phyloP scores from a whole-genome alignment of 2,888 invertebrate genomes.

The Uropetala carovei region DNA sequence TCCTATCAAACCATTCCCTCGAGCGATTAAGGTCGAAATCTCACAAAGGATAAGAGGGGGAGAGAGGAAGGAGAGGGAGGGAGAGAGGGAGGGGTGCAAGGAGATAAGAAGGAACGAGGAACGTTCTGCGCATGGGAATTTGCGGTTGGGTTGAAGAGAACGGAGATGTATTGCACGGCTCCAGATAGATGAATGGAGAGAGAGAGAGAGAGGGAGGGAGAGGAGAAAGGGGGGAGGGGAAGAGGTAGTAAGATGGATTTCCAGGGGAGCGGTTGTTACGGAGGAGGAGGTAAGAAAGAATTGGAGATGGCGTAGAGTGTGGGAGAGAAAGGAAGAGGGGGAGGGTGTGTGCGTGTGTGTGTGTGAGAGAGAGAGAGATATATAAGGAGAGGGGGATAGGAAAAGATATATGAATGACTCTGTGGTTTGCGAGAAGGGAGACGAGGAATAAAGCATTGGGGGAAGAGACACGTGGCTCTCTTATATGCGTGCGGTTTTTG shows the following conservation, averaged over 20 bases:
- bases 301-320: neutral
- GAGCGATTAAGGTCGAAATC: neutral
- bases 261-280: neutral
- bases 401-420: neutral
- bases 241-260: neutral
- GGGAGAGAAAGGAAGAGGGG: neutral
- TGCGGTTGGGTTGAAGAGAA: conserved; percentile 5
- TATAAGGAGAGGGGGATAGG: neutral
- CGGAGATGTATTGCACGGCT: conserved; percentile 24
- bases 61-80: neutral
- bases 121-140: conserved; percentile 8
- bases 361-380: conserved; percentile 38
- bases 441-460: neutral
- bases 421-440: conserved; percentile 13
- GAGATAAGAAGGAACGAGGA: neutral
- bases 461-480: neutral
- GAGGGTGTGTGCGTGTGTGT: too few relatives aligned
- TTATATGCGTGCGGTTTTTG: neutral
- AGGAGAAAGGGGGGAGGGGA: neutral
- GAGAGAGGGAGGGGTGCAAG: neutral
- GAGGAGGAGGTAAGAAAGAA: neutral
- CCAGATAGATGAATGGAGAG: conserved; percentile 17
- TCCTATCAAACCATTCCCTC: conserved; percentile 11
- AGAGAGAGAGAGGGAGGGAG: neutral
- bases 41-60: neutral